Conservation (phyloP, 2,113 vertebrate genomes). For the Orycteropus afer region DNA sequence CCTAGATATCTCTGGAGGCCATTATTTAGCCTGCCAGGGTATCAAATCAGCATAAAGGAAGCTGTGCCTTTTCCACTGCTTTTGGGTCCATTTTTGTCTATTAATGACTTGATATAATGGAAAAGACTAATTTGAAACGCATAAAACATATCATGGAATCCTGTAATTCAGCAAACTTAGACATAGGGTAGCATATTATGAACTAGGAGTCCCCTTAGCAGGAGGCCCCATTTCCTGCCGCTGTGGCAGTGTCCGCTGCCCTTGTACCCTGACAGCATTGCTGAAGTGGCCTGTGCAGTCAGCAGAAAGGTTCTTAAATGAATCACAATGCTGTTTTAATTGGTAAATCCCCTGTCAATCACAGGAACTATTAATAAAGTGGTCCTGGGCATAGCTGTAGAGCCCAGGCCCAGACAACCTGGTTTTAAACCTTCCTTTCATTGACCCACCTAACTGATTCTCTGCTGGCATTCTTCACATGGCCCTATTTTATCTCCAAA, state of each 20-base stretch:
- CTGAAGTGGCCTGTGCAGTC: not conserved
- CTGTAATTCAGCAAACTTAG: not conserved
- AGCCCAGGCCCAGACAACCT: not conserved
- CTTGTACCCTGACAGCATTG: accelerated
- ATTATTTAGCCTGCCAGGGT: not conserved
- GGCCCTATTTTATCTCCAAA: not conserved
- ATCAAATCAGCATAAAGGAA: not conserved
- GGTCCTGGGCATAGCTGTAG: not conserved
- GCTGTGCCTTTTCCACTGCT: not conserved
- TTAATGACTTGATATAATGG: not conserved
- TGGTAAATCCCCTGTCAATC: not conserved
- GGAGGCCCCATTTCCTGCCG: not conserved
- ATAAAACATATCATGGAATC: not conserved
- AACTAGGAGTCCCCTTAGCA: not conserved
- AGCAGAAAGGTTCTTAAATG: not conserved
- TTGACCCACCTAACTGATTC: not conserved
- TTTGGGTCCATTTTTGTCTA: not conserved
- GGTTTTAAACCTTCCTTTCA: not conserved
- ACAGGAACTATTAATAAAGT: not conserved
- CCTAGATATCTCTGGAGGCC: not conserved
- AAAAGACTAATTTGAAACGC: not conserved
- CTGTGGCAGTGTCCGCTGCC: not conserved
- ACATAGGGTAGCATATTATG: not conserved
- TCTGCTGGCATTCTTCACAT: not conserved
- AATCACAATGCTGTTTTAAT: not conserved